Conservation (phyloP, 2,888 invertebrate genomes). For the Bembecia ichneumoniformis region DNA sequence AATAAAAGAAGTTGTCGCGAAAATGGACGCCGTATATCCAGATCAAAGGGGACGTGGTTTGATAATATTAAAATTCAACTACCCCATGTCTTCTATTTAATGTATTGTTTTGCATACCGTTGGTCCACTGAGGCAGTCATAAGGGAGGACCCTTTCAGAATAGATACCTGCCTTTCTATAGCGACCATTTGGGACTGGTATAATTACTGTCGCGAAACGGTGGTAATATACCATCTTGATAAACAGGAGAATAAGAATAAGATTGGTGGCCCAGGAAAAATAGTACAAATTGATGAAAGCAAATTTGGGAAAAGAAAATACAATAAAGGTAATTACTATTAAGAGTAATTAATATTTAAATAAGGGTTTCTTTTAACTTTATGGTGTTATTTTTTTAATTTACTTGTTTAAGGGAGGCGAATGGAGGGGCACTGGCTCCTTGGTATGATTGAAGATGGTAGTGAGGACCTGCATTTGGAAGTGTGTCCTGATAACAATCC, state of each 20-base stretch:
- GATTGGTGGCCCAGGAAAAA: conserved; percentile 13
- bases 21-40: not conserved
- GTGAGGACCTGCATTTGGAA: conserved; percentile 19
- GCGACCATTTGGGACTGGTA: conserved; percentile 9
- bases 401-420: too few relatives aligned
- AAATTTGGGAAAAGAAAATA: conserved; percentile 15
- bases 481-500: conserved; percentile 19
- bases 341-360: too few relatives aligned
- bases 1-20: not conserved
- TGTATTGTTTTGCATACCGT: conserved; percentile 3
- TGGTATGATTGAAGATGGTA: conserved; percentile 18
- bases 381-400: too few relatives aligned
- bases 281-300: conserved; percentile 14
- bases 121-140: conserved; percentile 1
- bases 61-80: conserved; percentile 6
- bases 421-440: conserved; percentile 14
- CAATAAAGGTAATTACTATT: too few relatives aligned
- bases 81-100: conserved; percentile 4
- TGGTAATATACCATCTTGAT: conserved; percentile 11
- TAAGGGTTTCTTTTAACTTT: too few relatives aligned
- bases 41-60: conserved; percentile 6
- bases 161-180: not conserved
- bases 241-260: conserved; percentile 4
- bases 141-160: conserved; percentile 1
- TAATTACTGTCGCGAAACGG: conserved; percentile 11